Conservation (phyloP, 2,113 vertebrate species). For the Seriola quinqueradiata region DNA sequence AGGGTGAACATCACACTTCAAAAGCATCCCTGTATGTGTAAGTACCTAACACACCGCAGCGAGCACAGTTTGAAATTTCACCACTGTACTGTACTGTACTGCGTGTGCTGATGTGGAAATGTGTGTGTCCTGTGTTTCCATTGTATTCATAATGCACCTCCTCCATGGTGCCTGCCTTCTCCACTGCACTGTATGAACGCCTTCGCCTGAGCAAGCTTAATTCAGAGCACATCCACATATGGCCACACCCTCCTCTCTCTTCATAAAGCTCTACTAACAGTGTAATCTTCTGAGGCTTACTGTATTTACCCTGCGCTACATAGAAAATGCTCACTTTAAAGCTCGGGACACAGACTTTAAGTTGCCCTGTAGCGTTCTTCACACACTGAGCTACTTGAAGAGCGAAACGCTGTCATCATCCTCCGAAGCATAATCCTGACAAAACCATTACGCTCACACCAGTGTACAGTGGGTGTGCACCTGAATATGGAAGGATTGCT, state of each 20-base stretch:
- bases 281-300: conserved; percentile 60
- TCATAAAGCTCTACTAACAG: conserved; percentile 55
- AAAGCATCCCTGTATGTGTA: neutral
- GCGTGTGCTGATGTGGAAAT: conserved; percentile 13
- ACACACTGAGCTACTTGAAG: conserved; percentile 12
- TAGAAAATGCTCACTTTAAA: conserved; percentile 58
- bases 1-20: conserved; percentile 7
- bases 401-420: neutral
- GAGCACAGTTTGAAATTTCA: conserved; percentile 3
- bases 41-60: neutral
- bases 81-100: neutral
- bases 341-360: conserved; percentile 22
- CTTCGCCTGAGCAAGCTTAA: conserved; percentile 26
- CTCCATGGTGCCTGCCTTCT: conserved; percentile 8
- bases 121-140: conserved; percentile 18
- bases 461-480: neutral
- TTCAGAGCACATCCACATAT: conserved; percentile 64
- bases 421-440: neutral
- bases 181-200: conserved; percentile 26
- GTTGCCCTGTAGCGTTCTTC: conserved; percentile 9
- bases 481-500: neutral
- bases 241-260: conserved; percentile 49
- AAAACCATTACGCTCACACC: neutral
- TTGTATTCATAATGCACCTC: conserved; percentile 38
- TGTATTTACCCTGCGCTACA: conserved; percentile 60